These are phyloP conservation scores for Tachystola acroxantha DNA, from an alignment of 2,888 invertebrate species.

Conservation along the genomic window DNA sequence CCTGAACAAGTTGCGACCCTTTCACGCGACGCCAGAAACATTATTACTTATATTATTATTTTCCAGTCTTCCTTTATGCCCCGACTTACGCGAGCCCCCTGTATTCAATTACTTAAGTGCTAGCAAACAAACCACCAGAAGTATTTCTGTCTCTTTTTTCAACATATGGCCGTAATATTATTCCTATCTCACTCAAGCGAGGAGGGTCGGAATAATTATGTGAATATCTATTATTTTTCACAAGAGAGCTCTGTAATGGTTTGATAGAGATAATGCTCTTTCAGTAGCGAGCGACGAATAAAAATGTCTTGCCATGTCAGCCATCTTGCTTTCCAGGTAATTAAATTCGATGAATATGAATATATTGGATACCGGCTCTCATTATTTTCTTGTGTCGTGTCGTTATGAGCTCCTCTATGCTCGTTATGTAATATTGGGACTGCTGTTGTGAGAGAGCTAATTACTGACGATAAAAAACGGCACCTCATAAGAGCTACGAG, in stretches of 20 bases:
- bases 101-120: constrained; percentile 76
- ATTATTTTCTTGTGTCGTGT: constrained; percentile 9
- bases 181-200: constrained; percentile 28
- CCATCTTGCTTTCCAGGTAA: constrained; percentile 52
- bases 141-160: constrained; percentile 41
- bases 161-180: constrained; percentile 23
- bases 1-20: constrained; percentile 42
- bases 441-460: neutral
- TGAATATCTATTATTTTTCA: constrained; percentile 74
- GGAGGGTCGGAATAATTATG: constrained; percentile 64
- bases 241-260: constrained; percentile 59
- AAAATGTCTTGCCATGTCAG: constrained; percentile 38
- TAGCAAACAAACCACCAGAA: constrained; percentile 40
- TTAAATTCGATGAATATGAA: constrained; percentile 55
- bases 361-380: constrained; percentile 16
- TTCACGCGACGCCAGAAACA: constrained; percentile 42
- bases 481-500: too few species aligned
- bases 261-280: constrained; percentile 61
- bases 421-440: neutral
- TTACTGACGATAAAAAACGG: neutral
- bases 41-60: constrained; percentile 63
- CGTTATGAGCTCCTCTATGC: constrained; percentile 2
- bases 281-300: constrained; percentile 28
- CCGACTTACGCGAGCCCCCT: constrained; percentile 55
- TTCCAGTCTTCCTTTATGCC: constrained; percentile 59